These are phyloP conservation scores for Congeria kusceri DNA, from an alignment of 2,888 invertebrate genomes.

Conservation along the genomic window DNA sequence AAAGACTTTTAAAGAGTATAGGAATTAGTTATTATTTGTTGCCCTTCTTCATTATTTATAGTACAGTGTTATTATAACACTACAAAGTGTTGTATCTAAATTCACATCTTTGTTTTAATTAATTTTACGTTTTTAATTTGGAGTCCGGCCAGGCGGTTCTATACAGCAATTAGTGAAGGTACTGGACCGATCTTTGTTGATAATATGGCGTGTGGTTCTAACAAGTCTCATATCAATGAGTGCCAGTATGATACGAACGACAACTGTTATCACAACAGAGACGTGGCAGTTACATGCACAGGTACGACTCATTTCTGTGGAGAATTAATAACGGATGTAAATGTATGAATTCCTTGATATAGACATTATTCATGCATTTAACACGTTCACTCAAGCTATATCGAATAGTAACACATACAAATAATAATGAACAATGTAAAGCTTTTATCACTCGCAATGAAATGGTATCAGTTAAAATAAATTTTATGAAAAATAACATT, in stretches of 20 bases:
- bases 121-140: too few species aligned
- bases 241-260: constrained; percentile 22
- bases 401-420: background rate
- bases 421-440: too few species aligned
- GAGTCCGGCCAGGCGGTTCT: too few species aligned
- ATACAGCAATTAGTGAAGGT: background rate
- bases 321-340: background rate
- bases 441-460: too few species aligned
- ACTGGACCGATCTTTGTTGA: constrained; percentile 29
- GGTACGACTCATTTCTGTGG: background rate
- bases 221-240: constrained; percentile 9
- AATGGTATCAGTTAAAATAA: too few species aligned
- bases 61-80: too few species aligned
- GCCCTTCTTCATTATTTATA: too few species aligned
- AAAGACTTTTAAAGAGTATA: too few species aligned
- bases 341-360: background rate
- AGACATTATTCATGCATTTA: background rate
- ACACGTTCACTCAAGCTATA: background rate
- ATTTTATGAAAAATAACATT: too few species aligned
- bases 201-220: constrained; percentile 1
- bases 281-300: constrained; percentile 13
- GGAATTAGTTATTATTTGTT: too few species aligned
- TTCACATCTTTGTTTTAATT: too few species aligned
- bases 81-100: too few species aligned
- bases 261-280: constrained; percentile 10